Conservation (phyloP, 2,113 vertebrate genomes). For the Ivindomyrus marchei region DNA sequence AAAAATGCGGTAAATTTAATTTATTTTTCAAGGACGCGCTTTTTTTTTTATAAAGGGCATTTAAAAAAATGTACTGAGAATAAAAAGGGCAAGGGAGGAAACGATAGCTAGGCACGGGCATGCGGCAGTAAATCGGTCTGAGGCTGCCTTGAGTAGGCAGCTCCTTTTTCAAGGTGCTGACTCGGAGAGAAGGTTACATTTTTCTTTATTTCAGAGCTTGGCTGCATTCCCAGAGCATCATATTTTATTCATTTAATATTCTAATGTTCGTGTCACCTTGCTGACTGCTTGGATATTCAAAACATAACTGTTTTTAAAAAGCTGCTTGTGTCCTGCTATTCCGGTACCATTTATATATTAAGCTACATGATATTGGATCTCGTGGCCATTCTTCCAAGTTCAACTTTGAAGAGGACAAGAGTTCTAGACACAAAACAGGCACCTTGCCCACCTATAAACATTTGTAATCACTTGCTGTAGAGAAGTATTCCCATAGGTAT, state of each 20-base stretch:
- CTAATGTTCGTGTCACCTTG: slow-evolving; percentile 37
- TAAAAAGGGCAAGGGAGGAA: neutral
- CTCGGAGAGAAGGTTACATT: slow-evolving; percentile 23
- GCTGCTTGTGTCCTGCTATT: slow-evolving; percentile 28
- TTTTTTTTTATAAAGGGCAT: neutral
- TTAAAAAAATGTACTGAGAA: neutral
- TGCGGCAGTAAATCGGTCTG: neutral
- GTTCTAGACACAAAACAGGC: neutral
- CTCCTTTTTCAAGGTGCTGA: slow-evolving; percentile 55
- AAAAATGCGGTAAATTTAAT: neutral
- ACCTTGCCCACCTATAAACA: neutral
- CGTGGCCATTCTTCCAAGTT: neutral
- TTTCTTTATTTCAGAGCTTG: slow-evolving; percentile 25
- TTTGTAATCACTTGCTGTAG: neutral
- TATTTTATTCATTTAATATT: slow-evolving; percentile 45
- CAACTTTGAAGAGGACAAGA: neutral
- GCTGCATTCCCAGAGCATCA: slow-evolving; percentile 23
- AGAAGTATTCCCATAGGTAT: neutral
- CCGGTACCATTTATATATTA: neutral
- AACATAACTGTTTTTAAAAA: slow-evolving; percentile 29
- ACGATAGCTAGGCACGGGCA: neutral
- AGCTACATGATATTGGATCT: neutral
- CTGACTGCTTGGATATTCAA: slow-evolving; percentile 22
- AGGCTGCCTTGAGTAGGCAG: slow-evolving; percentile 34
- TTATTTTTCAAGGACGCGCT: neutral